Base-by-base conservation (phyloP, 2,113 vertebrate species). In the Solea senegalensis region DNA sequence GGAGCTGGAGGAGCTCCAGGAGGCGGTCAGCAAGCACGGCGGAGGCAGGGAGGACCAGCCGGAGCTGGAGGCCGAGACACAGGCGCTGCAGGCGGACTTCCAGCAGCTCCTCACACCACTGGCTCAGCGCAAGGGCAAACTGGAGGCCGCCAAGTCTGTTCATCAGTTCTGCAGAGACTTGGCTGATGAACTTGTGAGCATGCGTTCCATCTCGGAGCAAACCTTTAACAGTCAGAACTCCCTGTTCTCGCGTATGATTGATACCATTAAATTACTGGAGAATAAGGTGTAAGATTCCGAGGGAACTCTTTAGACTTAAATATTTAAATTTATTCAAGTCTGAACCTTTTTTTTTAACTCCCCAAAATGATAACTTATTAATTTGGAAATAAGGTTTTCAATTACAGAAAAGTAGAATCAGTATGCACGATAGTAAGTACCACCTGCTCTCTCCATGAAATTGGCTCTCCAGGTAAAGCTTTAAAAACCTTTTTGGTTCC, bases 91-190 rank as follows among this genome's bases (percentile, higher is more conserved):
- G 90, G 89, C 46, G 51, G 88, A 93, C 5, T 97, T 98, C 68
- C 92, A 95, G 41, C 89, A 95, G 65, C 93, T 99, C 65, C 87
- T 95, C 87, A 93, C 94, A 12, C 95, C 95, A 0, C 80, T 99
- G 82, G 87, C 92, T 56, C 92, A 89, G 73, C 96, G 94, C 83
- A 95, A 82, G 70, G 94, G 94, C 80, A 95, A 95, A 49, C 90
- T 99, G 78, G 95, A 96, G 82, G 92, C 91, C 0, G 81, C 93
- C 65, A 96, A 93, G 87, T 88, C 95, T 15, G 90, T 95, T 65
- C 94, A 96, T 63, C 97, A 99, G 88, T 95, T 99, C 26, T 94
- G 92, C 82, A 85, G 96, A 68, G 97, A 99, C 89, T 88, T 99
- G 74, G 95, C 95, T 54, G 97, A 99, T 14, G 97, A 99, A 88